These are phyloP conservation scores for Drosophila merina DNA, from an alignment of 2,888 invertebrate species.

Conservation along the genomic window DNA sequence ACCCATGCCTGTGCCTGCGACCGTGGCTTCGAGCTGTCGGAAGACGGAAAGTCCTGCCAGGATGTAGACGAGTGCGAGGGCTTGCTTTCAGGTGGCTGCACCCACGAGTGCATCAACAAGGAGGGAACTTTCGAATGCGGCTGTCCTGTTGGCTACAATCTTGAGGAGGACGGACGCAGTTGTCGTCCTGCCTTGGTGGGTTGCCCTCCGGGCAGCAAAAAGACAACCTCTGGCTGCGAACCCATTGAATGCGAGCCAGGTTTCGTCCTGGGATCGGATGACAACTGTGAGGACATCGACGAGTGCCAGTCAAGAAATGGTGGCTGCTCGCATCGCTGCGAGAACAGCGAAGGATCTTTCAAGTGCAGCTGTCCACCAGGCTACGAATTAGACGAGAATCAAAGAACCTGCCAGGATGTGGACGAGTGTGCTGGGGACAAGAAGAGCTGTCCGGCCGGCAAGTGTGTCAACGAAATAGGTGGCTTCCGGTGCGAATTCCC, in stretches of 20 bases:
- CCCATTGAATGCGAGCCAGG: constrained; percentile 83
- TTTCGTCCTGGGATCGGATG: constrained; percentile 82
- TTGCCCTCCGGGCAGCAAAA: constrained; percentile 75
- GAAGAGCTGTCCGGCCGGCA: constrained; percentile 80
- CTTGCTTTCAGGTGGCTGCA: constrained; percentile 82
- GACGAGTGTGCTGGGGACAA: constrained; percentile 85
- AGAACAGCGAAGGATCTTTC: constrained; percentile 84
- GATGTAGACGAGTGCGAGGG: constrained; percentile 85
- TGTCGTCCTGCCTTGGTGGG: constrained; percentile 75
- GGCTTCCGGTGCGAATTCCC: constrained; percentile 84
- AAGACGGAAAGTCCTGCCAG: constrained; percentile 82
- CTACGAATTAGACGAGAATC: constrained; percentile 83
- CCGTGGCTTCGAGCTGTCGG: constrained; percentile 81
- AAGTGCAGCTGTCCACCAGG: constrained; percentile 87
- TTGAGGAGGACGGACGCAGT: constrained; percentile 76
- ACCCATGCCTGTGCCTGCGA: constrained; percentile 85
- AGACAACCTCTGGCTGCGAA: constrained; percentile 65
- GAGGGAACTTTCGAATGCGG: constrained; percentile 86
- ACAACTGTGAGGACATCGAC: constrained; percentile 85
- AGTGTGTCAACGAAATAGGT: constrained; percentile 84
- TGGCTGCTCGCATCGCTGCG: constrained; percentile 82
- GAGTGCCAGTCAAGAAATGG: constrained; percentile 84
- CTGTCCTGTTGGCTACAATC: constrained; percentile 85
- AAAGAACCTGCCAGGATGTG: constrained; percentile 85
- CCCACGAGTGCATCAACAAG: constrained; percentile 85